phyloP scores from a whole-genome alignment of 2,113 vertebrate genomes.

The Collichthys lucidus region DNA sequence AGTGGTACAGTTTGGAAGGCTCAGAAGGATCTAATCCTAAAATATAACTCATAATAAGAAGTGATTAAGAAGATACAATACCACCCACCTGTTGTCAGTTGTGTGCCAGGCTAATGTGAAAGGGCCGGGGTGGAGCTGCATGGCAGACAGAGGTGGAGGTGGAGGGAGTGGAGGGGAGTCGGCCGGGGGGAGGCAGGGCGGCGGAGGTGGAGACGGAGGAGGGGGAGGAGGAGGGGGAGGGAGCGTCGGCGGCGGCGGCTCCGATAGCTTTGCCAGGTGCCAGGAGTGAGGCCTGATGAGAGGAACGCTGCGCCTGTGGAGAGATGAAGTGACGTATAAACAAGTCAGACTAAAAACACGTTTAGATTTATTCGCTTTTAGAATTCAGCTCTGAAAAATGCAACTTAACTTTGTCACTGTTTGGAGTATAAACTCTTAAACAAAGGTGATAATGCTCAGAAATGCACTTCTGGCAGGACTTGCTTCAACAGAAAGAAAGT shows the following conservation, averaged over 20 bases:
- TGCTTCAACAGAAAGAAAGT: too few relatives aligned
- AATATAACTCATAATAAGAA: background rate
- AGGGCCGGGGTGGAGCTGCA: slow-evolving; percentile 91
- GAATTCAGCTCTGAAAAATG: background rate
- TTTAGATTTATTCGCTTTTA: background rate
- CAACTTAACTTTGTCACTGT: background rate
- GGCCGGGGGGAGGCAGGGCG: slow-evolving; percentile 72
- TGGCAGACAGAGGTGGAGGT: slow-evolving; percentile 79
- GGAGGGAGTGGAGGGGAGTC: slow-evolving; percentile 68
- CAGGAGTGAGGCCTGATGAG: slow-evolving; percentile 93
- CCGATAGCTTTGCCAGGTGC: slow-evolving; percentile 91
- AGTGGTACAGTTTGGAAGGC: too few relatives aligned
- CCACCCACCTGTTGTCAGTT: slow-evolving; percentile 84
- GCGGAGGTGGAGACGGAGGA: slow-evolving; percentile 77
- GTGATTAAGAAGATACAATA: background rate
- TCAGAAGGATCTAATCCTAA: too few relatives aligned
- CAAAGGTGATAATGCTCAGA: too few relatives aligned
- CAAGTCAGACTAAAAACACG: background rate
- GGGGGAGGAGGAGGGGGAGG: slow-evolving; percentile 82
- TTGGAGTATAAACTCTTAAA: too few relatives aligned
- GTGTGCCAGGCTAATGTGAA: slow-evolving; percentile 94
- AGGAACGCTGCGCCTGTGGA: slow-evolving; percentile 89
- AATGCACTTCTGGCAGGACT: too few relatives aligned
- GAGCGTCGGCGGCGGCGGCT: slow-evolving; percentile 81
- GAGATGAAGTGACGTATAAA: background rate